Evolutionary conservation across 2,888 invertebrate genomes (phyloP).

Genomic region (Leptarthrus brevirostris): DNA sequence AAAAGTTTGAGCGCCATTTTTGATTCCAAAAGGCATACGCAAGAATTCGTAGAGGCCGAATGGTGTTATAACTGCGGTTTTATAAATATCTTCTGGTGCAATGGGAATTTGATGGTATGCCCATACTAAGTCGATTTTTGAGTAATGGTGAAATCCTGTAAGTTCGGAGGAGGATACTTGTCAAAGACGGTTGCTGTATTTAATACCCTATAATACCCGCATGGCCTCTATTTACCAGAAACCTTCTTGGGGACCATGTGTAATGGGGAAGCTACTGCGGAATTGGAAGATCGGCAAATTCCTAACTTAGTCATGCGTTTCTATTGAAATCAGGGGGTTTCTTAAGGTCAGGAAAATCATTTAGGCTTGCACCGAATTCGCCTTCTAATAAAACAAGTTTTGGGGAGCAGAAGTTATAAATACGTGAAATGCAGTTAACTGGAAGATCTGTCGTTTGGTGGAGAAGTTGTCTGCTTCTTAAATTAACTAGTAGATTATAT

Average conservation of each 20-base stretch:
- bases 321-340: constrained; percentile 12
- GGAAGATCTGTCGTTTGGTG: neutral
- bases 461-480: neutral
- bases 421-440: neutral
- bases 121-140: constrained; percentile 55
- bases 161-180: constrained; percentile 34
- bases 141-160: constrained; percentile 29
- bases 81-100: too few relatives aligned
- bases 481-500: neutral
- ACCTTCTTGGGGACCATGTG: constrained; percentile 56
- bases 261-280: constrained; percentile 57
- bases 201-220: constrained; percentile 28
- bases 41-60: too few relatives aligned
- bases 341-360: neutral
- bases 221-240: constrained; percentile 22
- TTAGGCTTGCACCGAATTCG: neutral
- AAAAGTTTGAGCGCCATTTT: too few relatives aligned
- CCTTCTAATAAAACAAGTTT: neutral
- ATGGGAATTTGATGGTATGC: constrained; percentile 62
- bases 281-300: constrained; percentile 57
- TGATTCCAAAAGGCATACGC: too few relatives aligned
- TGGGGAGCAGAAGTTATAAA: neutral
- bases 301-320: constrained; percentile 54
- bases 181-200: constrained; percentile 34
- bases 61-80: too few relatives aligned